These are phyloP conservation scores for Apaloderma vittatum DNA, from an alignment of 2,113 vertebrate genomes.

Conservation along the genomic window DNA sequence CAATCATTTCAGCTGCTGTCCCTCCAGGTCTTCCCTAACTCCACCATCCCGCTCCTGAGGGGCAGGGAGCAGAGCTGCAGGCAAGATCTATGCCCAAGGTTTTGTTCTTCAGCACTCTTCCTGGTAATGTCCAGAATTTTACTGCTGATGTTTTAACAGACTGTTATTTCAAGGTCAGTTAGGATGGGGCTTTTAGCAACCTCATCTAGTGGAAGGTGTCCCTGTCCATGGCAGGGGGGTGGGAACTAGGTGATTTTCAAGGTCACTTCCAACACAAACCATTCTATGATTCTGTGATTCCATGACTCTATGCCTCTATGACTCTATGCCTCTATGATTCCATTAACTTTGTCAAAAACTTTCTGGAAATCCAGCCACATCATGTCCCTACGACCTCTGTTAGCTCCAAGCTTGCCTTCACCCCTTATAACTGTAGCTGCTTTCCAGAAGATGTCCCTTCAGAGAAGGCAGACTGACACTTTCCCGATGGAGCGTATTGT, in stretches of 20 bases:
- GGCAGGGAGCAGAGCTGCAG: neutral
- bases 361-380: neutral
- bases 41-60: neutral
- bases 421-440: neutral
- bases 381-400: neutral
- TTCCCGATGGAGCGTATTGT: neutral
- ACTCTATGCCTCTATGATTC: no score
- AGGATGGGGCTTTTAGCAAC: no score
- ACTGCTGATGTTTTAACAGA: neutral
- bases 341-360: neutral
- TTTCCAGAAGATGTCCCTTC: neutral
- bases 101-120: neutral
- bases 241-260: no score
- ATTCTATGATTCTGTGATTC: no score
- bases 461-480: neutral
- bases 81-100: neutral
- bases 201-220: no score
- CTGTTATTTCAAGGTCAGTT: no score
- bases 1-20: neutral
- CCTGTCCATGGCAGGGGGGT: no score
- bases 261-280: no score
- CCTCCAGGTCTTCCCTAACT: neutral
- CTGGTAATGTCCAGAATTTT: neutral
- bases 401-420: neutral
- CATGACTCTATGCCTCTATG: no score